These are phyloP conservation scores for Psophia crepitans DNA, from an alignment of 2,113 vertebrate genomes.

Conservation along the genomic window DNA sequence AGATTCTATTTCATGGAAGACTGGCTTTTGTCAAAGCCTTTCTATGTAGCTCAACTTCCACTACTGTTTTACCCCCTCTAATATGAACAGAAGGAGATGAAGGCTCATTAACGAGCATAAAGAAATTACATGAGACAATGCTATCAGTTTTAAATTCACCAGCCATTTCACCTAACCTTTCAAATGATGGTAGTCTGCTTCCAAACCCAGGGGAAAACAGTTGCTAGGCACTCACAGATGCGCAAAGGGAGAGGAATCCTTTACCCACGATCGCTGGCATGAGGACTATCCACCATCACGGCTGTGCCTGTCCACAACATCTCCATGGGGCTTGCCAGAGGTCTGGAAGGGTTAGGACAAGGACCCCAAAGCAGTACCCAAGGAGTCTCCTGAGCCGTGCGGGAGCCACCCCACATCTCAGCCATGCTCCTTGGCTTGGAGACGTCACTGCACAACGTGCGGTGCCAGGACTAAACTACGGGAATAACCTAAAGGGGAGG, in stretches of 20 bases:
- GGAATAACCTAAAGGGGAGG: neutral
- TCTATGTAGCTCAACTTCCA: constrained; percentile 29
- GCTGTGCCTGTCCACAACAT: neutral
- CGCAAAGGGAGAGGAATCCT: neutral
- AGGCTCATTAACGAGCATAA: constrained; percentile 35
- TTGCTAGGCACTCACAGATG: neutral
- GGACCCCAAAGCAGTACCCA: neutral
- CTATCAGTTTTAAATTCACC: constrained; percentile 7
- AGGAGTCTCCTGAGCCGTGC: neutral
- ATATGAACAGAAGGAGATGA: constrained; percentile 1
- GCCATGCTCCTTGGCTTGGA: neutral
- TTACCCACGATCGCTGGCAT: accelerated
- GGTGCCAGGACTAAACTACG: neutral
- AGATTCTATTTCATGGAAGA: constrained; percentile 49
- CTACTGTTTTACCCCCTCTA: neutral
- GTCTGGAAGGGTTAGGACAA: neutral
- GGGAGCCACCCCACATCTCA: neutral
- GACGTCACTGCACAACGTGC: accelerated
- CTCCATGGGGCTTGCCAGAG: neutral
- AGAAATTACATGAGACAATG: constrained; percentile 39
- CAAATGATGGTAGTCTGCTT: neutral
- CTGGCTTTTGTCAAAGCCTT: constrained; percentile 34
- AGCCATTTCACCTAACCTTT: constrained; percentile 5
- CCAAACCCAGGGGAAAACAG: neutral
- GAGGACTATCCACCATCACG: neutral